A percentile compares a stretch with the other conserved stretches of the same genome.
Evolutionary conservation across 2,888 invertebrate species (phyloP).

Genomic region (Patella caerulea): DNA sequence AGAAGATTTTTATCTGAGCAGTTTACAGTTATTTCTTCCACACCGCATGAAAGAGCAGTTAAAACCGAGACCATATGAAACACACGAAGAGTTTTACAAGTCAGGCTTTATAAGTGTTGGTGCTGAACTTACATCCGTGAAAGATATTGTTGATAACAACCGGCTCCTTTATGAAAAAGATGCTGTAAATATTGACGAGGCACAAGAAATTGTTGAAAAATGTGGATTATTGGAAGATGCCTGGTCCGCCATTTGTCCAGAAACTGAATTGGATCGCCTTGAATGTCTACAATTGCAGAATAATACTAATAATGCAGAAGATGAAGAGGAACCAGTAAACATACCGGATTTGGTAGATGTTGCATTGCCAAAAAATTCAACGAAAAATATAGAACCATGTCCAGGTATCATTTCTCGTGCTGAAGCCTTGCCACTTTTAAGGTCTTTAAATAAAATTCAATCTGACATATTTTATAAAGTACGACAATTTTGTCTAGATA

Average conservation of each 20-base stretch:
- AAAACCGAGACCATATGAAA: conserved; percentile 2
- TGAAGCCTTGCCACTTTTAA: conserved; percentile 8
- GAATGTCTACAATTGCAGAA: background rate
- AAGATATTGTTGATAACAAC: background rate
- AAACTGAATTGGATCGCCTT: conserved; percentile 8
- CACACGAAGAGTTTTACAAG: conserved; percentile 3
- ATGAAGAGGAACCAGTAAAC: background rate
- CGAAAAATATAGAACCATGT: background rate
- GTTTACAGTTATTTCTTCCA: conserved; percentile 15
- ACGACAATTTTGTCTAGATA: conserved; percentile 23
- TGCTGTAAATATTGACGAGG: background rate
- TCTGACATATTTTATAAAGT: conserved; percentile 23
- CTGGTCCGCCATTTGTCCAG: conserved; percentile 13
- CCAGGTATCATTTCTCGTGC: background rate
- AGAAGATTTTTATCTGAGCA: conserved; percentile 13
- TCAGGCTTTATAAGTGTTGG: background rate
- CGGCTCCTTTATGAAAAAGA: background rate
- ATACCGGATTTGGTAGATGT: background rate
- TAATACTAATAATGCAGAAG: background rate
- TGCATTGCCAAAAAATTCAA: background rate
- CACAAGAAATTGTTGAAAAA: background rate
- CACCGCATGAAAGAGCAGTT: background rate
- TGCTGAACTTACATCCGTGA: background rate
- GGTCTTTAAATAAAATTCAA: conserved; percentile 24
- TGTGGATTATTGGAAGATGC: conserved; percentile 1